Evolutionary conservation across 2,113 vertebrate genomes (phyloP), one percentile per base, ranked within the genome.

Genomic region (Oostethus manadensis): DNA sequence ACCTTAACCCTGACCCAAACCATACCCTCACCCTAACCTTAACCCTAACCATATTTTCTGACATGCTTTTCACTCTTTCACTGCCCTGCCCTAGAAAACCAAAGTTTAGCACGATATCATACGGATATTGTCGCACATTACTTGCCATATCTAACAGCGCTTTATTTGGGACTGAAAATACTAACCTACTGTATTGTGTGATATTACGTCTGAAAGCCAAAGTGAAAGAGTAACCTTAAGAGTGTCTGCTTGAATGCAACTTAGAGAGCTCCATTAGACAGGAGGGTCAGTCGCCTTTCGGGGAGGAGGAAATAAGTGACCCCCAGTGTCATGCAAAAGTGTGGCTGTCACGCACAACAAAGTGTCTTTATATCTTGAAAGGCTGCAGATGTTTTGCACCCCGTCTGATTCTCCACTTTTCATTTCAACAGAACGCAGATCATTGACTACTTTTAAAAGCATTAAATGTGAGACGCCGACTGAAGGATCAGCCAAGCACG

Each of bases 281-380:
- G 35, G 50, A 18, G 35, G 63, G 60, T 56, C 45, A 70, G 65
- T 68, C 55, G n/a, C 74, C 73, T 58, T 68, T 54, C 17, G 26
- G 38, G 16, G 2, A 26, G 49, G 40, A 66, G 72, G 44, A 68
- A 74, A 67, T 43, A 10, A 49, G 17, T 16, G 23, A 48, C 51
- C 51, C 22, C 46, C 8, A 7, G 35, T 11, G 33, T 29, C 42
- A n/a, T 54, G 8, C 13, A 50, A n/a, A 44, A 23, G 51, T 49
- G 50, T n/a, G 3, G 38, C 49, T 53, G 55, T 33, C 61, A 54
- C 21, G 44, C 43, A 68, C 51, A 67, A 73, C 64, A 75, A 78
- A 80, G 63, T 61, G 48, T 6, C 43, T 60, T 72, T 81, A 77
- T 26, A 71, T 81, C 53, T 57, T 64, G 51, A 70, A 66, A 74